Percentiles rank a stretch among this genome's conserved stretches.
Conservation (phyloP, 2,113 vertebrate genomes). For the Cebus imitator region DNA sequence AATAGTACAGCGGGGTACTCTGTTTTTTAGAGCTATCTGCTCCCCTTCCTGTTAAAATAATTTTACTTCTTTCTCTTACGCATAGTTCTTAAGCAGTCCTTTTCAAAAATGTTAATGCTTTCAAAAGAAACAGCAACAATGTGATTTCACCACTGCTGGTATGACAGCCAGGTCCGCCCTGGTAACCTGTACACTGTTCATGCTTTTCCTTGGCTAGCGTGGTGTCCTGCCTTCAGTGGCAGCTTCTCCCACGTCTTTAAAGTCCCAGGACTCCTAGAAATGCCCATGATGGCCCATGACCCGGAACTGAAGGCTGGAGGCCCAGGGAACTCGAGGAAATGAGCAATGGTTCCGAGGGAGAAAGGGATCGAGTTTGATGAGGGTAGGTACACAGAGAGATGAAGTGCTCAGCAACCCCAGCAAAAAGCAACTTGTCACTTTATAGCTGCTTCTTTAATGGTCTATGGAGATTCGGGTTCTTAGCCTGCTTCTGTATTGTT, state of each 20-base stretch:
- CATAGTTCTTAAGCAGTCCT: neutral
- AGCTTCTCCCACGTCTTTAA: neutral
- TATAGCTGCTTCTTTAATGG: neutral
- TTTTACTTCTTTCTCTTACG: neutral
- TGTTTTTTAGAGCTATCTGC: neutral
- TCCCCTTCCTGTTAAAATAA: neutral
- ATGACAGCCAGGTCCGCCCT: neutral
- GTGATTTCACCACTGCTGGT: neutral
- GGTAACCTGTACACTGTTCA: neutral
- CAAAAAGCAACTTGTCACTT: neutral
- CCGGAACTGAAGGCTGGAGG: neutral
- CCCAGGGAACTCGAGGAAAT: neutral
- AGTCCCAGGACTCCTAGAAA: neutral
- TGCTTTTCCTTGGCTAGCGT: neutral
- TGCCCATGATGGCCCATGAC: neutral
- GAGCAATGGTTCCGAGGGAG: neutral
- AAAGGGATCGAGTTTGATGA: neutral
- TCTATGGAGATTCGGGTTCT: neutral
- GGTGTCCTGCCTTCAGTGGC: neutral
- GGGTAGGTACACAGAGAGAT: rapidly evolving
- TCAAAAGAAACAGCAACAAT: neutral
- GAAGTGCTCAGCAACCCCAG: neutral
- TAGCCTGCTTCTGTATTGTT: neutral
- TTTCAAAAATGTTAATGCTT: neutral
- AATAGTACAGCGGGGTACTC: neutral